Evolutionary conservation across 2,888 invertebrate genomes (phyloP), one percentile per base, ranked within the genome.

Genomic region (Hyposoter didymator): DNA sequence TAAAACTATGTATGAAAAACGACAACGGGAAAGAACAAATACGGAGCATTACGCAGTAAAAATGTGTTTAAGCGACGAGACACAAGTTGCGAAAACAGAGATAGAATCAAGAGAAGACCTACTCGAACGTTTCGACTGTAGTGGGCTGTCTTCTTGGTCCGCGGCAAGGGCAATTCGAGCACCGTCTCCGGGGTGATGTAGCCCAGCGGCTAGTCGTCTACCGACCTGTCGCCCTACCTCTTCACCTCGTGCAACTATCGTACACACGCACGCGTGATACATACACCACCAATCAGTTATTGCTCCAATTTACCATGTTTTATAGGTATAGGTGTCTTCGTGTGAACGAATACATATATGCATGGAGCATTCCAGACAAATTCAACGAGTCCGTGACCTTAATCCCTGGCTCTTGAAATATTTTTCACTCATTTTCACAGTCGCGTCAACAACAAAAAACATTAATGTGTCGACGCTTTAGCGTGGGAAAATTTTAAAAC

Each of bases 71-170:
- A 78, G 84, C 69, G 81, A 81, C 76, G 78, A 32, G 43, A 79
- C 73, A 69, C 74, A 78, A 55, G 72, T 70, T 74, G 72, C 66
- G 59, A 75, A 73, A 76, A 78, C 87, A 89, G 86, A 78, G 78
- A 90, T 90, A 90, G 90, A 91, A 89, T 85, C 87, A 82, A 73
- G 87, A 87, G 72, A 87, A 94, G 95, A 97, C 97, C 94, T 97
- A 97, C 97, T 97, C 94, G 97, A 97, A 95, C 97, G 95, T 94
- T 97, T 97, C 92, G 96, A 96, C 94, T 97, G 97, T 91, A 97
- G 96, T 92, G 97, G 97, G 93, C 97, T 97, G 94, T 97, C 96
- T 95, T 97, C 97, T 92, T 97, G 96, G 93, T 97, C 97, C 89
- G 95, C 95, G 88, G 95, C 95, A 92, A 95, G 93, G 88, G 93